Evolutionary conservation across 2,888 invertebrate genomes (phyloP).

Genomic region (Ophioninae sp.): DNA sequence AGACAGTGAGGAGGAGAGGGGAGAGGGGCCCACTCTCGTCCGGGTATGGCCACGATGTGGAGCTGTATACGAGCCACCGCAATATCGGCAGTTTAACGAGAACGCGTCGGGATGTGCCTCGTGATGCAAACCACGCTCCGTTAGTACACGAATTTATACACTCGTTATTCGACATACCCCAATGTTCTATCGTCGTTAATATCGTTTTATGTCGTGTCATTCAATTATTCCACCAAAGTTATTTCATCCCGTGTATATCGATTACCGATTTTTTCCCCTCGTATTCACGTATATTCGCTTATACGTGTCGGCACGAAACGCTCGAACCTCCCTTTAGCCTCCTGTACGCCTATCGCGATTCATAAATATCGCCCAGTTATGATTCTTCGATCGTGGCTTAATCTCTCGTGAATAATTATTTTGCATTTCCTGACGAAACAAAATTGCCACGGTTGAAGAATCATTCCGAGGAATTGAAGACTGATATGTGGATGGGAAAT

Average conservation of each 20-base stretch:
- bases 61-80: slow-evolving; percentile 53
- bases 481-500: slow-evolving; percentile 32
- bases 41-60: slow-evolving; percentile 44
- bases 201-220: slow-evolving; percentile 4
- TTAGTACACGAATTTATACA: slow-evolving; percentile 50
- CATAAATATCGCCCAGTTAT: background rate
- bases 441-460: slow-evolving; percentile 8
- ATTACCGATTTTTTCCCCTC: slow-evolving; percentile 28
- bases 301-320: background rate
- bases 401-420: slow-evolving; percentile 7
- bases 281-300: background rate
- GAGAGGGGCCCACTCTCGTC: slow-evolving; percentile 55
- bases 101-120: slow-evolving; percentile 60
- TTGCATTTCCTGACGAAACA: background rate
- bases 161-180: slow-evolving; percentile 36
- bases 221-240: slow-evolving; percentile 19
- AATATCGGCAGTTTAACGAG: slow-evolving; percentile 63
- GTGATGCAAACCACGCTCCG: slow-evolving; percentile 57
- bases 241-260: slow-evolving; percentile 39
- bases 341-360: background rate
- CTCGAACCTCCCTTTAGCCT: background rate
- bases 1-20: slow-evolving; percentile 27
- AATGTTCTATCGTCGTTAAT: slow-evolving; percentile 23
- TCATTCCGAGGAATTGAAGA: slow-evolving; percentile 2
- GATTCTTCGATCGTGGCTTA: background rate